These are phyloP conservation scores for Heliconius nattereri DNA, from an alignment of 1,140 invertebrate genomes.

Conservation along the genomic window DNA sequence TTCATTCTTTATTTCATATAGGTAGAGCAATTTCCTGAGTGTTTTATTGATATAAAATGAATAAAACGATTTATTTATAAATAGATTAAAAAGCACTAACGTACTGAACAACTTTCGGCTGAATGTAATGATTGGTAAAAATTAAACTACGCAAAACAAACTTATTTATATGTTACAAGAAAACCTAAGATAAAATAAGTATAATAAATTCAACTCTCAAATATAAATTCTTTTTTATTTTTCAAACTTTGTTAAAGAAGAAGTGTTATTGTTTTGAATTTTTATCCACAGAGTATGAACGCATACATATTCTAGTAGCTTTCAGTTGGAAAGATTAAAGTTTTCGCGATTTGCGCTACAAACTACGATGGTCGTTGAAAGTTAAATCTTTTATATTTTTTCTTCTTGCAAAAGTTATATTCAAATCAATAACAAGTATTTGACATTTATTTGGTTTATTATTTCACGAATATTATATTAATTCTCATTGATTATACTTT, in stretches of 20 bases:
- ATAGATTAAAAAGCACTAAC: no score
- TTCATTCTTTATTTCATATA: neutral
- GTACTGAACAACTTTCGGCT: no score
- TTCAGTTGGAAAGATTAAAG: slow-evolving; percentile 50
- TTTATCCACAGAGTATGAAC: slow-evolving; percentile 42
- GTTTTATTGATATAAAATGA: neutral
- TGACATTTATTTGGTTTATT: no score
- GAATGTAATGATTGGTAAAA: no score
- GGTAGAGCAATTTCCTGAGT: neutral
- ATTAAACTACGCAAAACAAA: no score
- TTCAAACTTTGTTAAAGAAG: slow-evolving; percentile 27
- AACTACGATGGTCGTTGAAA: slow-evolving; percentile 1
- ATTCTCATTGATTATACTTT: no score
- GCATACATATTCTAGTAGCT: slow-evolving; percentile 57
- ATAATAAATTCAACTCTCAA: neutral
- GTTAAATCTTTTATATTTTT: neutral
- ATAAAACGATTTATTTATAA: no score
- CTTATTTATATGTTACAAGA: no score
- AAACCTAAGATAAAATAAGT: neutral
- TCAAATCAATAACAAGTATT: neutral
- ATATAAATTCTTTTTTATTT: neutral
- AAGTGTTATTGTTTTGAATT: slow-evolving; percentile 50
- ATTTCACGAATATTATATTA: no score
- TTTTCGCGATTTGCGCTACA: slow-evolving; percentile 48
- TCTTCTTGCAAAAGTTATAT: neutral